Evolutionary conservation across 2,888 invertebrate species (phyloP).

Genomic region (Himalopsyche tibetana): DNA sequence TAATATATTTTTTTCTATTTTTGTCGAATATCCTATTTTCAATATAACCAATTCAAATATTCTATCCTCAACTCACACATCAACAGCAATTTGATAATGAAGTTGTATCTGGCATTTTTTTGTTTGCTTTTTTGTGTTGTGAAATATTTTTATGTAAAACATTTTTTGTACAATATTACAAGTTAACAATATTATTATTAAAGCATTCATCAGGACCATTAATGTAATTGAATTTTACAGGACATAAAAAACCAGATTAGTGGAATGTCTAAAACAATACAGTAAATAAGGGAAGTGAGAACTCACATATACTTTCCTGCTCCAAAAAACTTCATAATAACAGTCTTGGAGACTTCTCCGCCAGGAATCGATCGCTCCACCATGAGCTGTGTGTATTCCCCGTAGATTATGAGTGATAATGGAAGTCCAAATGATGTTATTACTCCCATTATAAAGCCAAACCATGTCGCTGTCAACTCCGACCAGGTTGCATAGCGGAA

Average conservation of each 20-base stretch:
- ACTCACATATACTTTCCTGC: slow-evolving; percentile 77
- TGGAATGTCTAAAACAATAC: neutral
- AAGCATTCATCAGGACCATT: too few relatives aligned
- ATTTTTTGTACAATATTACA: too few relatives aligned
- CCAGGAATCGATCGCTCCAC: slow-evolving; percentile 75
- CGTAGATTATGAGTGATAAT: slow-evolving; percentile 79
- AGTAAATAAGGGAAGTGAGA: too few relatives aligned
- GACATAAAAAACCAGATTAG: neutral
- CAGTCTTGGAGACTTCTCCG: slow-evolving; percentile 71
- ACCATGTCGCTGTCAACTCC: slow-evolving; percentile 67
- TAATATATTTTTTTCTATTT: too few relatives aligned
- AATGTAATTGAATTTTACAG: too few relatives aligned
- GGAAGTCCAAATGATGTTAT: slow-evolving; percentile 74
- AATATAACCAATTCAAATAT: neutral
- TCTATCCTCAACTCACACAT: too few relatives aligned
- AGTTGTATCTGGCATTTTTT: too few relatives aligned
- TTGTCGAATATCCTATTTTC: too few relatives aligned
- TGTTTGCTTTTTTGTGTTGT: too few relatives aligned
- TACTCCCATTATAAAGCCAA: slow-evolving; percentile 69
- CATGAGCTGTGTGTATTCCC: slow-evolving; percentile 79
- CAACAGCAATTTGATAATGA: too few relatives aligned
- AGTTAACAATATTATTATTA: too few relatives aligned
- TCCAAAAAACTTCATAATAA: slow-evolving; percentile 74
- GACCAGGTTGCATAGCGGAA: slow-evolving; percentile 73
- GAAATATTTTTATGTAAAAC: too few relatives aligned